Conservation (phyloP, 2,888 invertebrate genomes). For the Diarsia brunnea region DNA sequence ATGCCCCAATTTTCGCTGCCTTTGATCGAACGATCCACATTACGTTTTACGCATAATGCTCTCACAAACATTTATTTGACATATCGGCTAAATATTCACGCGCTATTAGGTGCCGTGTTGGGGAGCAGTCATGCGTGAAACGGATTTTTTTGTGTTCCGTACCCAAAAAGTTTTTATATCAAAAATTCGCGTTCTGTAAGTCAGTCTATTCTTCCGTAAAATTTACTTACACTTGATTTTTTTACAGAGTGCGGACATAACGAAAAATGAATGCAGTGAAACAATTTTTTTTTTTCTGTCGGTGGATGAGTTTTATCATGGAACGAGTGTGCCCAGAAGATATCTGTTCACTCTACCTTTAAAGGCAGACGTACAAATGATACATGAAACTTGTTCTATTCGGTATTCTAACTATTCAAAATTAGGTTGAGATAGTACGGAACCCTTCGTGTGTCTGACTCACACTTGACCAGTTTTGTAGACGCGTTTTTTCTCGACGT, state of each 20-base stretch:
- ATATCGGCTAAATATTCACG: slow-evolving; percentile 64
- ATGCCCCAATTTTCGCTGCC: slow-evolving; percentile 4
- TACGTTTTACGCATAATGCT: slow-evolving; percentile 32
- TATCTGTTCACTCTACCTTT: no score
- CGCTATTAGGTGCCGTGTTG: slow-evolving; percentile 59
- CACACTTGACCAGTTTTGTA: slow-evolving; percentile 18
- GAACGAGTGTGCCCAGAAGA: no score
- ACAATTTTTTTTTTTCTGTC: no score
- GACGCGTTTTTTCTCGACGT: slow-evolving; percentile 42
- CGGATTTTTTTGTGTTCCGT: slow-evolving; percentile 28
- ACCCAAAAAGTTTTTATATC: neutral
- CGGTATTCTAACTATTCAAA: neutral
- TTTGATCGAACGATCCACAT: slow-evolving; percentile 48
- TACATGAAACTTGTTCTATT: neutral
- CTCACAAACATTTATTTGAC: slow-evolving; percentile 59
- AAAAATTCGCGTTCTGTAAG: neutral
- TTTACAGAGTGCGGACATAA: neutral
- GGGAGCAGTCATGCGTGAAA: slow-evolving; percentile 54
- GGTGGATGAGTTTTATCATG: neutral
- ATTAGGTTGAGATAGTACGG: neutral
- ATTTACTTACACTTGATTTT: neutral
- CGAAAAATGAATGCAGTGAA: no score
- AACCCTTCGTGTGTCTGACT: neutral
- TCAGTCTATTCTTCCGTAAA: neutral
- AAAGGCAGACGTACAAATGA: no score